Evolutionary conservation across 2,113 vertebrate genomes (phyloP).

Genomic region (Oxyruncus cristatus): DNA sequence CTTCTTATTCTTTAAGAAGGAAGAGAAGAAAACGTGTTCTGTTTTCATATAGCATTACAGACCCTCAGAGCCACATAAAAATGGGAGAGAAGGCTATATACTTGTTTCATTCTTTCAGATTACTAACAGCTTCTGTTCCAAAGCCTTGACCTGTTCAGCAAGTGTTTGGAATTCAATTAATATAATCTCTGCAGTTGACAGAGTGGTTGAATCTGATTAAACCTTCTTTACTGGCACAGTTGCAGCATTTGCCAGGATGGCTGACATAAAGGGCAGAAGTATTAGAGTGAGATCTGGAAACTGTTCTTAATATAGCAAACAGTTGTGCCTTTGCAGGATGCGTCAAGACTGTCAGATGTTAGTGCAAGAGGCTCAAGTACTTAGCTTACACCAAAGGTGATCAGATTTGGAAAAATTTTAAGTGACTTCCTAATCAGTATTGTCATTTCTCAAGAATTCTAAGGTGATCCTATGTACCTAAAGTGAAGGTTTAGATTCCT

Average conservation of each 20-base stretch:
- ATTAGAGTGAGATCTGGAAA: neutral
- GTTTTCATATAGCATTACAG: neutral
- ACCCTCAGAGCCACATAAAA: neutral
- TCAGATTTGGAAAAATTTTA: neutral
- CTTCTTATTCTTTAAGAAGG: neutral
- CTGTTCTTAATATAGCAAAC: neutral
- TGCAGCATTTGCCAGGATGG: neutral
- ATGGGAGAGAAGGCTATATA: neutral
- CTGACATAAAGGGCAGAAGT: neutral
- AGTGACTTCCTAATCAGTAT: neutral
- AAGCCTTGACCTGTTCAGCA: neutral
- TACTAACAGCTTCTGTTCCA: neutral
- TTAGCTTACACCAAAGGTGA: neutral
- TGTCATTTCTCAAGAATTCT: neutral
- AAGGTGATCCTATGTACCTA: rapidly evolving
- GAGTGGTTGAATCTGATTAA: neutral
- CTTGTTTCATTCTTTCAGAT: neutral
- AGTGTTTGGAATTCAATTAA: neutral
- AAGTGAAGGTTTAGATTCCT: neutral
- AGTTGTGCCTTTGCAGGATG: neutral
- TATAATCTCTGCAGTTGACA: neutral
- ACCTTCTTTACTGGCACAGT: neutral
- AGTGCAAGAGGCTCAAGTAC: neutral
- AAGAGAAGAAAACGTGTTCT: rapidly evolving
- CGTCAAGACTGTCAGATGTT: neutral